These are phyloP conservation scores for Drosophila rufa DNA, from an alignment of 1,140 invertebrate species.

Conservation along the genomic window DNA sequence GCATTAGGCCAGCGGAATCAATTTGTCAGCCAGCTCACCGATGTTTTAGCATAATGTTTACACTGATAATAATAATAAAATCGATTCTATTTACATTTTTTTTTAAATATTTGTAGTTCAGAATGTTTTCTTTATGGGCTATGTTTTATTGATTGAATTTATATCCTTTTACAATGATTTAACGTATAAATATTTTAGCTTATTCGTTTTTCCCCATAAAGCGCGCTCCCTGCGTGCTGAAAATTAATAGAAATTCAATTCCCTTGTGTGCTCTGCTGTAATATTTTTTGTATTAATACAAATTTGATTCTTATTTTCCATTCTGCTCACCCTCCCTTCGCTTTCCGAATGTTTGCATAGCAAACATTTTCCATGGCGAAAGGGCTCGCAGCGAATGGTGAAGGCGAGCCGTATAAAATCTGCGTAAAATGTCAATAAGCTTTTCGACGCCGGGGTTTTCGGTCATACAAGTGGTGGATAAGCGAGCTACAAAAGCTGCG, in stretches of 20 bases:
- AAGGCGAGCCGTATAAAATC: conserved; percentile 16
- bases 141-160: conserved; percentile 9
- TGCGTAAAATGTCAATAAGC: conserved; percentile 65
- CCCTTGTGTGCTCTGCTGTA: neutral
- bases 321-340: neutral
- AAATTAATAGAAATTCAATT: neutral
- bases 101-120: neutral
- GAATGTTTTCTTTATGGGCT: neutral
- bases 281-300: neutral
- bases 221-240: neutral
- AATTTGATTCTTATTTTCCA: neutral
- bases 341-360: conserved; percentile 1
- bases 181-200: neutral
- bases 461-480: conserved; percentile 12
- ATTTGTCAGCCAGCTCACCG: conserved; percentile 17
- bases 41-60: conserved; percentile 26
- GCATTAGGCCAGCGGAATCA: conserved; percentile 15
- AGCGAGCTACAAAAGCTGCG: conserved; percentile 13
- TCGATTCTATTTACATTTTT: neutral
- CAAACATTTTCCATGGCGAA: conserved; percentile 3
- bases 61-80: conserved; percentile 31
- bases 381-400: neutral
- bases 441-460: conserved; percentile 13
- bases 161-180: neutral
- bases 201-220: neutral